These are phyloP conservation scores for Malacosoma neustria DNA, from an alignment of 2,888 invertebrate species.

Conservation along the genomic window DNA sequence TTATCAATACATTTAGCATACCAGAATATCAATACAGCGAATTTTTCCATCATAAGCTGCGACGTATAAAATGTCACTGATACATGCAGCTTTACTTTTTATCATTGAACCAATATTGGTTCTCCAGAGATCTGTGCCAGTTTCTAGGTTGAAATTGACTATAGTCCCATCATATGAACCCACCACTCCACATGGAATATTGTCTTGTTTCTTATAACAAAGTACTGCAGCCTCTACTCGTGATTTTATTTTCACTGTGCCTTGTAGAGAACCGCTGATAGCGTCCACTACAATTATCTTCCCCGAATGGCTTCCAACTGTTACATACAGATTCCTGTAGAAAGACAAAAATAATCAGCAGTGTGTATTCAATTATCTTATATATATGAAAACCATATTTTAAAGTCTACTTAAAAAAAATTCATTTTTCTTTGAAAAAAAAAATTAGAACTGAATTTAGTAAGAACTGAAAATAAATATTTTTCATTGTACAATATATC, in stretches of 20 bases:
- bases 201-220: conserved; percentile 33
- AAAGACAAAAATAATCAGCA: background rate
- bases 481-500: too few relatives aligned
- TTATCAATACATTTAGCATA: conserved; percentile 28
- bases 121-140: conserved; percentile 76
- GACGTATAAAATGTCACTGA: conserved; percentile 67
- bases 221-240: conserved; percentile 82
- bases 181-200: conserved; percentile 70
- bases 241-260: conserved; percentile 72
- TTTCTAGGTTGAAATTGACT: conserved; percentile 76
- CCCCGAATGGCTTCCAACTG: conserved; percentile 80
- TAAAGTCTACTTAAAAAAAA: too few relatives aligned
- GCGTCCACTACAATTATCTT: conserved; percentile 76
- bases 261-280: conserved; percentile 62
- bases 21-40: conserved; percentile 73
- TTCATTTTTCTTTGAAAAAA: too few relatives aligned
- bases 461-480: too few relatives aligned
- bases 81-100: conserved; percentile 72
- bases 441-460: too few relatives aligned
- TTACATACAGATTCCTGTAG: conserved; percentile 53
- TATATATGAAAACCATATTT: too few relatives aligned
- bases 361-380: too few relatives aligned
- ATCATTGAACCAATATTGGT: conserved; percentile 76
- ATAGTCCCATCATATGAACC: conserved; percentile 86
- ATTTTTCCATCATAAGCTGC: conserved; percentile 83